A percentile compares a stretch with the other conserved stretches of the same genome.
These are phyloP conservation scores for Agapornis roseicollis DNA, from an alignment of 2,113 vertebrate genomes.

Conservation along the genomic window DNA sequence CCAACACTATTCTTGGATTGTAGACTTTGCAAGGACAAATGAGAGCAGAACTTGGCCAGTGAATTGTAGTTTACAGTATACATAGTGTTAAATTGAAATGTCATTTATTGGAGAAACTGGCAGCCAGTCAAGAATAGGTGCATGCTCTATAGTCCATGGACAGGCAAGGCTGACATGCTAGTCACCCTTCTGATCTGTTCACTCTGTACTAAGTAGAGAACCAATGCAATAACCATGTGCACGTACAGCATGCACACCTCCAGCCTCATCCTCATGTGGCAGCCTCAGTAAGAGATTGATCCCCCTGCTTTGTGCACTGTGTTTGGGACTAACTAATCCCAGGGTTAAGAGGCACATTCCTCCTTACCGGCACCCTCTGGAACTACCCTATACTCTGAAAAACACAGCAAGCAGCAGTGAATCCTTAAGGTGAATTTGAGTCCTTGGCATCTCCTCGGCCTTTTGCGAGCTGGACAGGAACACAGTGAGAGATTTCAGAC, in stretches of 20 bases:
- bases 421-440: not conserved
- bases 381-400: not conserved
- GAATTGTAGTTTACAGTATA: not conserved
- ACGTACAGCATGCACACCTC: fast-evolving
- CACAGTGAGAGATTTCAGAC: not conserved
- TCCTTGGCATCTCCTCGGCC: not conserved
- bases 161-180: not conserved
- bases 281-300: not conserved
- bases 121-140: not conserved
- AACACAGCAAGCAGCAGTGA: not conserved
- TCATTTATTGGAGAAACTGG: not conserved
- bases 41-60: not conserved
- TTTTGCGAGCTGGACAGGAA: fast-evolving
- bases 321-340: not conserved
- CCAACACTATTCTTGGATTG: not conserved
- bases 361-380: not conserved
- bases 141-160: not conserved
- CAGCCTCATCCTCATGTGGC: not conserved
- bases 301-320: not conserved
- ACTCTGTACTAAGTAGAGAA: fast-evolving
- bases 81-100: not conserved
- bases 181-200: not conserved
- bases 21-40: not conserved
- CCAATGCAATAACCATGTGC: not conserved
- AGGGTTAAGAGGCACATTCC: not conserved